Conservation (phyloP, 2,797 vertebrate species). For the Rhabdomys pumilio region DNA sequence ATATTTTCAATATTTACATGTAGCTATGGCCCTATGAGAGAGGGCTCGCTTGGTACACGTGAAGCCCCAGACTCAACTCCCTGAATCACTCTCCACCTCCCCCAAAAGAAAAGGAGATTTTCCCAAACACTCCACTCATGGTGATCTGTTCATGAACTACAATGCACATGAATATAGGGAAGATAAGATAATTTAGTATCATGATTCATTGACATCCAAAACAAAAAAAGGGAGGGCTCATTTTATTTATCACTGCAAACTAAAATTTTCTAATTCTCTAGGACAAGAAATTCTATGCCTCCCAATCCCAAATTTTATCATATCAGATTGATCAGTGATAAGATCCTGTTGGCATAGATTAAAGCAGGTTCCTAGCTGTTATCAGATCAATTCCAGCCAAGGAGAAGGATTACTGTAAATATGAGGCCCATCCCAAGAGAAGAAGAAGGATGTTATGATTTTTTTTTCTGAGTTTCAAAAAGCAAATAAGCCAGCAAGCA, state of each 20-base stretch:
- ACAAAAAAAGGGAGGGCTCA: background rate
- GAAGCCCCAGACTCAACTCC: background rate
- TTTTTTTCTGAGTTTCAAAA: background rate
- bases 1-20: background rate
- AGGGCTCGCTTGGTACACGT: background rate
- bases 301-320: background rate
- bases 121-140: background rate
- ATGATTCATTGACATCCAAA: background rate
- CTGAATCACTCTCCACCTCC: background rate
- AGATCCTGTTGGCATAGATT: background rate
- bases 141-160: background rate
- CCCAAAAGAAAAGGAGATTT: background rate
- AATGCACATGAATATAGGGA: background rate
- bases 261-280: constrained; percentile 27
- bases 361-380: background rate
- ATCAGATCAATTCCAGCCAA: background rate
- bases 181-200: background rate
- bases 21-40: background rate
- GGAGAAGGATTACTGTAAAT: background rate
- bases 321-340: background rate
- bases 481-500: background rate
- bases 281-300: constrained; percentile 1
- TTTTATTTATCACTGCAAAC: constrained; percentile 8
- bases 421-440: background rate
- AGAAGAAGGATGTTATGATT: background rate